Evolutionary conservation across 2,888 invertebrate species (phyloP).

Genomic region (Pseudanteris insignis): DNA sequence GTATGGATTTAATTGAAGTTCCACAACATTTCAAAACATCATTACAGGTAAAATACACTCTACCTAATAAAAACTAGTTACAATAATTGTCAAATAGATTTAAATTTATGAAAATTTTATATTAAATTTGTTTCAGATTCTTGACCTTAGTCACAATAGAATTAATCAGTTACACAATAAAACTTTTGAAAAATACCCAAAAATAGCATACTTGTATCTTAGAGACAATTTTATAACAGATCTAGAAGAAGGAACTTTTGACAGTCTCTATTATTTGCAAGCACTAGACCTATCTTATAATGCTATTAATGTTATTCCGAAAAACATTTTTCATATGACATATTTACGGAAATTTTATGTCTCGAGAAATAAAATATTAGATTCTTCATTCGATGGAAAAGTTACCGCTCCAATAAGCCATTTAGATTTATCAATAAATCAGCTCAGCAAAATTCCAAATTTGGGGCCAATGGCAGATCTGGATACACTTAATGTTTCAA

Average conservation of each 20-base stretch:
- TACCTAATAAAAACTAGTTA: too few relatives aligned
- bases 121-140: slow-evolving; percentile 65
- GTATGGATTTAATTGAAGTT: too few relatives aligned
- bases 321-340: slow-evolving; percentile 70
- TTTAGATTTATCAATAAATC: slow-evolving; percentile 72
- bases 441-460: slow-evolving; percentile 70
- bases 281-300: slow-evolving; percentile 71
- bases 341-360: slow-evolving; percentile 73
- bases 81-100: too few relatives aligned
- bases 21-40: too few relatives aligned
- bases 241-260: slow-evolving; percentile 70
- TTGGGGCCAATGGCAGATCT: slow-evolving; percentile 72
- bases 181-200: slow-evolving; percentile 68
- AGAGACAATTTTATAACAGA: slow-evolving; percentile 70
- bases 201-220: slow-evolving; percentile 70
- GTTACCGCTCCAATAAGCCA: slow-evolving; percentile 70
- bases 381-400: slow-evolving; percentile 63
- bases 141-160: slow-evolving; percentile 71
- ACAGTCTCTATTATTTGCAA: slow-evolving; percentile 68
- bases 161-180: slow-evolving; percentile 68
- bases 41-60: too few relatives aligned
- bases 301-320: slow-evolving; percentile 68
- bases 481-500: slow-evolving; percentile 72
- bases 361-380: slow-evolving; percentile 68
- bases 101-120: too few relatives aligned